Evolutionary conservation across 2,113 vertebrate genomes (phyloP).

Genomic region (Bubo scandiacus): DNA sequence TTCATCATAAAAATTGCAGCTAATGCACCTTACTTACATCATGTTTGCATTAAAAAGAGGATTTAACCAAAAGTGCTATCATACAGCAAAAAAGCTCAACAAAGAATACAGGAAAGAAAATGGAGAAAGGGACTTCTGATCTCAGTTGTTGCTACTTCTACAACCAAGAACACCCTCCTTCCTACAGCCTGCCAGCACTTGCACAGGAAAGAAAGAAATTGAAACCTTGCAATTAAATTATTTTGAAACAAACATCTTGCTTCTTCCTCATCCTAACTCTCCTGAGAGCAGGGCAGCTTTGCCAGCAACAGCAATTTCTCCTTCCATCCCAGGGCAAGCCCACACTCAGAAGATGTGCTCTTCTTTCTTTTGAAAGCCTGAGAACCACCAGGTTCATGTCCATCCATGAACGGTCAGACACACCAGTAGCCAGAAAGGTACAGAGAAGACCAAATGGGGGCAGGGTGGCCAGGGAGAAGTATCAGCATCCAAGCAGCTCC

Average conservation of each 20-base stretch:
- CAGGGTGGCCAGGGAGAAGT: not conserved
- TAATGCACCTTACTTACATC: not conserved
- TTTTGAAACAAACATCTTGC: not conserved
- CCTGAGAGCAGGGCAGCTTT: not conserved
- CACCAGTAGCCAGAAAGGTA: not conserved
- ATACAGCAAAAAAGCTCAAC: not conserved
- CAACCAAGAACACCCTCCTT: not conserved
- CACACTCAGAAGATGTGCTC: not conserved
- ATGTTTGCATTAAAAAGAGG: not conserved
- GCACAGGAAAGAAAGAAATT: not conserved
- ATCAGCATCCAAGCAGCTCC: not conserved
- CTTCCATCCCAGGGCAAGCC: not conserved
- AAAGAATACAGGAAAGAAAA: not conserved
- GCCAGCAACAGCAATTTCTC: not conserved
- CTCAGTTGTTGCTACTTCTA: not conserved
- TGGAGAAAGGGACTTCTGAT: not conserved
- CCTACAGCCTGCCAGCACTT: not conserved
- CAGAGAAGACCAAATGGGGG: not conserved
- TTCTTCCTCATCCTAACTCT: not conserved
- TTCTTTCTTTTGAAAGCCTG: not conserved
- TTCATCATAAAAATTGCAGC: not conserved
- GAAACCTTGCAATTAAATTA: not conserved
- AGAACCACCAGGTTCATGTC: not conserved
- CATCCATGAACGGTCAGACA: not conserved
- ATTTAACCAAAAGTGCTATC: not conserved